Base-by-base conservation (phyloP, 2,888 invertebrate genomes). In the Hypena proboscidalis region DNA sequence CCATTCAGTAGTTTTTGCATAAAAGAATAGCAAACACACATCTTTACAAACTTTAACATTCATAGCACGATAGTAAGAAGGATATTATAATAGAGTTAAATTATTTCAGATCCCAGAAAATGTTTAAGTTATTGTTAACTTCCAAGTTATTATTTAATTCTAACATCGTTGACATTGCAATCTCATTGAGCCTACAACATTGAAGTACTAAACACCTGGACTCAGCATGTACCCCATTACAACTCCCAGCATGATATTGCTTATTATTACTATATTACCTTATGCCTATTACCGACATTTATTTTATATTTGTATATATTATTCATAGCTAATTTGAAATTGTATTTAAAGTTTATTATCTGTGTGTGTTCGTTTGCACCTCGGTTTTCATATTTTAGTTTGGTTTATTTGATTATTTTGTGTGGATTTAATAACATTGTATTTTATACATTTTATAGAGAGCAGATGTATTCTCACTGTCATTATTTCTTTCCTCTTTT, bases 381-480 rank as follows among this genome's bases (percentile, higher is more conserved):
- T 13, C n/a, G 14, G 6, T n/a, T 7, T 26, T 6, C 1, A 26
- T 25, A 25, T 11, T 9, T 13, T 26, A 14, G n/a, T 14, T n/a
- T 3, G n/a, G 1, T 13, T 26, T 26, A 13, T 26, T 11, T 8
- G 6, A 14, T 14, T 14, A 26, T 26, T 26, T 14, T 11, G 14
- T 26, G n/a, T 14, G n/a, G n/a, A n/a, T n/a, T n/a, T n/a, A 26
- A 26, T 26, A 14, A 14, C 13, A 26, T 26, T 26, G 14, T 14
- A 14, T 25, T 26, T 26, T 13, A 26, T n/a, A 11, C 11, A 3
- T 26, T 26, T 26, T 13, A 15, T 42, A 46, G 57, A 58, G 56
- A 60, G 45, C 43, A 60, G 61, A 51, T n/a, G n/a, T n/a, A n/a
- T n/a, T n/a, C n/a, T n/a, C n/a, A n/a, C n/a, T n/a, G n/a, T n/a